Evolutionary conservation across 2,797 vertebrate genomes (phyloP).

Genomic region (Gallinago nigripennis): DNA sequence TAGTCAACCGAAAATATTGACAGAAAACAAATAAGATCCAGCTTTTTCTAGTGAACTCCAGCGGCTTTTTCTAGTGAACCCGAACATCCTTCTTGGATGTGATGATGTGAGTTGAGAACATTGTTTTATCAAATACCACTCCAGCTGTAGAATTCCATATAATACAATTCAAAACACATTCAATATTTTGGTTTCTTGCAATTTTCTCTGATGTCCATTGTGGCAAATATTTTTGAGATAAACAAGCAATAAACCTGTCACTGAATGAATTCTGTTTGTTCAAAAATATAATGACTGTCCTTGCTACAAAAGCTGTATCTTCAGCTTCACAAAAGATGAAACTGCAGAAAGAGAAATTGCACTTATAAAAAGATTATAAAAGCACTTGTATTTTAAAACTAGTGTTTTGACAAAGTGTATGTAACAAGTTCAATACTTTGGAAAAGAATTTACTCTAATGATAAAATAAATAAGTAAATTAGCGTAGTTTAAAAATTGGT

Average conservation of each 20-base stretch:
- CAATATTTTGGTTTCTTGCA: conserved; percentile 9
- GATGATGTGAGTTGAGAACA: not conserved
- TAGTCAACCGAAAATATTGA: conserved; percentile 1
- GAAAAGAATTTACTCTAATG: not conserved
- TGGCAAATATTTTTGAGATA: conserved; percentile 27
- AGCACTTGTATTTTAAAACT: not conserved
- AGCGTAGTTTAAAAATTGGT: not conserved
- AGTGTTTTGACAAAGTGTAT: not conserved
- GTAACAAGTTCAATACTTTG: not conserved
- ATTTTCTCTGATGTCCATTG: not conserved
- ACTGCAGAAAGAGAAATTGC: not conserved
- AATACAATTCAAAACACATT: conserved; percentile 17
- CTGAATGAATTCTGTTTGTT: conserved; percentile 27
- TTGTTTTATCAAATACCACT: not conserved
- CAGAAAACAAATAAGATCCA: conserved; percentile 53
- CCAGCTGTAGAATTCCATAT: not conserved
- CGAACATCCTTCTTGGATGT: not conserved
- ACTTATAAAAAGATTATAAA: not conserved
- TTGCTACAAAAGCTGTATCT: not conserved
- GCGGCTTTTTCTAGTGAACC: not conserved
- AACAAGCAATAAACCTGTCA: conserved; percentile 54
- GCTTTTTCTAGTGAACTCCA: conserved; percentile 1
- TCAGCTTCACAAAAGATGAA: not conserved
- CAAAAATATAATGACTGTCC: conserved; percentile 1
- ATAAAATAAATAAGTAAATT: not conserved